phyloP scores from a whole-genome alignment of 2,797 vertebrate species.

The Alectoris magna region DNA sequence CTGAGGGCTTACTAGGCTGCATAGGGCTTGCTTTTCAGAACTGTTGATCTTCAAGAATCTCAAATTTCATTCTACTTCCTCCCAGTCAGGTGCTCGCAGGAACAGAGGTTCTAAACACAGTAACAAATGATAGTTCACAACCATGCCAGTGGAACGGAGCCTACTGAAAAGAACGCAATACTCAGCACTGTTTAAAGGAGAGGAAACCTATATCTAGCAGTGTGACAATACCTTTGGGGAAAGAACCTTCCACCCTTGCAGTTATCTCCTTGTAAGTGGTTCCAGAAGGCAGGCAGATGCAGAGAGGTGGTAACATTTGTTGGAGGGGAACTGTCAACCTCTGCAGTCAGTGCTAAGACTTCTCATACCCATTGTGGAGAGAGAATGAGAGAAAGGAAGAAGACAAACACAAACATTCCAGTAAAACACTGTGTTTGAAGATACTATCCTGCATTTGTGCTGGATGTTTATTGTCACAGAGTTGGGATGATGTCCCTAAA shows the following conservation, averaged over 20 bases:
- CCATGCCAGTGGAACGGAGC: rapidly evolving
- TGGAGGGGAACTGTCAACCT: background rate
- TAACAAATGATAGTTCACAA: background rate
- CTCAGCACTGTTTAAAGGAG: slow-evolving; percentile 27
- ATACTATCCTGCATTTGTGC: background rate
- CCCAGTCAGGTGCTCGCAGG: background rate
- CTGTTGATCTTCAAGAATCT: background rate
- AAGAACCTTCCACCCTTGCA: background rate
- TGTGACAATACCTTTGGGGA: slow-evolving; percentile 13
- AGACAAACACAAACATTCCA: background rate
- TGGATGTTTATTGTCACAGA: background rate
- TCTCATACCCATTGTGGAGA: background rate
- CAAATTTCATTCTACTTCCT: background rate
- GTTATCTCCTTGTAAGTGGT: slow-evolving; percentile 34
- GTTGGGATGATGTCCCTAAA: background rate
- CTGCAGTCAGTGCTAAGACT: background rate
- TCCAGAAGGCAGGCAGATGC: background rate
- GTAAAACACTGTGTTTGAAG: background rate
- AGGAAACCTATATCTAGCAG: slow-evolving; percentile 45
- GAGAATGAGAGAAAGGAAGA: background rate
- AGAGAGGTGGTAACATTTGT: background rate
- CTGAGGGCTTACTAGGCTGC: background rate
- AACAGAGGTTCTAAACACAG: background rate
- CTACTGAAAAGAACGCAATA: slow-evolving; percentile 9
- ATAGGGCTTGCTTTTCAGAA: background rate